Evolutionary conservation across 2,888 invertebrate genomes (phyloP).

Genomic region (Clunio marinus): DNA sequence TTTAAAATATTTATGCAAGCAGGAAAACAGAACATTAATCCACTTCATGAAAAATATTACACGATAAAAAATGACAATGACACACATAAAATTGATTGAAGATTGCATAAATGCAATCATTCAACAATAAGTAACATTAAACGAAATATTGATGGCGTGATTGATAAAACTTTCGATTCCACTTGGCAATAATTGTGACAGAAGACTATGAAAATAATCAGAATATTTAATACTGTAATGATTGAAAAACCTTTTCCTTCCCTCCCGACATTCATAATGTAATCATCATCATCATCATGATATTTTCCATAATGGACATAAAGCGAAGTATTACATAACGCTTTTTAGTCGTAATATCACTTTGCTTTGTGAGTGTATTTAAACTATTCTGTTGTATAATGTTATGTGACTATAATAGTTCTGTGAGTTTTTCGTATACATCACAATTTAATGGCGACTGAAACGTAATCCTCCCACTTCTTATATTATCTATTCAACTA

Average conservation of each 20-base stretch:
- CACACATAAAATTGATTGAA: too few species aligned
- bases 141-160: not conserved
- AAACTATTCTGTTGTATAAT: not conserved
- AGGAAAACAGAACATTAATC: too few species aligned
- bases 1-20: too few species aligned
- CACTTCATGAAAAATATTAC: too few species aligned
- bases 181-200: not conserved
- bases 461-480: conserved; percentile 24
- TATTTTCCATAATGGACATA: conserved; percentile 32
- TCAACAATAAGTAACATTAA: too few species aligned
- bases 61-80: too few species aligned
- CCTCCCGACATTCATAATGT: too few species aligned
- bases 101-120: too few species aligned
- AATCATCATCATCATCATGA: conserved; percentile 28
- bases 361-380: conserved; percentile 5
- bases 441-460: conserved; percentile 35
- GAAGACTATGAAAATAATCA: not conserved
- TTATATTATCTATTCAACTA: not conserved
- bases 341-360: too few species aligned
- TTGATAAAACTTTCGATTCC: not conserved
- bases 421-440: not conserved
- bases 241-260: not conserved
- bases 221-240: not conserved
- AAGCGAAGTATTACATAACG: conserved; percentile 33
- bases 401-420: not conserved